A percentile compares a stretch with the other conserved stretches of the same genome.
Conservation (phyloP, 2,113 vertebrate genomes). For the Apodemus sylvaticus region DNA sequence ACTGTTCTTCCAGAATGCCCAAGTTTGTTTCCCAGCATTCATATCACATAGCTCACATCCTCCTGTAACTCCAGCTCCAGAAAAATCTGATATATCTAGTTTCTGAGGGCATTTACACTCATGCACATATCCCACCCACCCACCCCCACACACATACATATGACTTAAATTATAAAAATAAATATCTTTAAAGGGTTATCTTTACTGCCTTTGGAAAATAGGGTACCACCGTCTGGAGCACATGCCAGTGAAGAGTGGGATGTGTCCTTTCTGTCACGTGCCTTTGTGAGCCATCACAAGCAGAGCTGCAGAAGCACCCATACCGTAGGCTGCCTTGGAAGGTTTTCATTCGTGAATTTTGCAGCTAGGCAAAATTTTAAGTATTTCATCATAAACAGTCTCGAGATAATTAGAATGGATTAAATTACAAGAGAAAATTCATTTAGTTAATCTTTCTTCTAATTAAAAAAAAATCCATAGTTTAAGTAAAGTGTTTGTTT, state of each 20-base stretch:
- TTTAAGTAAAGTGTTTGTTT: slow-evolving; percentile 70
- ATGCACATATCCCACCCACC: background rate
- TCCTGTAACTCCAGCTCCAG: background rate
- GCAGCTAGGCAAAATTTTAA: slow-evolving; percentile 42
- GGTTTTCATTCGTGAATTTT: slow-evolving; percentile 61
- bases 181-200: background rate
- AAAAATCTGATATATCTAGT: background rate
- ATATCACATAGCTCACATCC: background rate
- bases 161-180: background rate
- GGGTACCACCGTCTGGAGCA: slow-evolving; percentile 53
- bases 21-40: background rate
- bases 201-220: slow-evolving; percentile 58
- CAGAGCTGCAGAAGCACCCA: background rate
- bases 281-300: slow-evolving; percentile 2
- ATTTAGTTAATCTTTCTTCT: slow-evolving; percentile 75
- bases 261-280: background rate
- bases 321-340: background rate
- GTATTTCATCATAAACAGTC: slow-evolving; percentile 72
- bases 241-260: background rate
- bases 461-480: slow-evolving; percentile 73
- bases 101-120: background rate
- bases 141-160: background rate
- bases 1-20: background rate
- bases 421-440: slow-evolving; percentile 67
- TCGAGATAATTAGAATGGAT: slow-evolving; percentile 70